Base-by-base conservation (phyloP, 2,888 invertebrate species). In the Abrostola triplasia region DNA sequence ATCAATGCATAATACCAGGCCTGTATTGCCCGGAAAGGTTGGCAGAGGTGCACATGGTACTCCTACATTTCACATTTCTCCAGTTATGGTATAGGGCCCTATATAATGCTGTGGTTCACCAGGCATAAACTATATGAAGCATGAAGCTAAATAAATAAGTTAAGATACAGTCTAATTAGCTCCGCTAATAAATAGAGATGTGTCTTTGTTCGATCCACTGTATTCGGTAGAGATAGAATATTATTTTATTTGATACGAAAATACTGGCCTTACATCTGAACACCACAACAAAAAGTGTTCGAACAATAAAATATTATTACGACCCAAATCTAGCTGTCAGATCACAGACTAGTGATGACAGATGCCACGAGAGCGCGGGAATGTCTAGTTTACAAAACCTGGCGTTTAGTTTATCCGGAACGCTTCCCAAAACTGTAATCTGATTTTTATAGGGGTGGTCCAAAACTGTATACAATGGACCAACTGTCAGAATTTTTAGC, bases 261-360 rank as follows among this genome's bases (percentile, higher is more conserved):
- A 40, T 40, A 13, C 7, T 8, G 10, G 10, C 11, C 24, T 35
- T 44, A 11, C 47, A 41, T 38, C n/a, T 13, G 40, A 38, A 37
- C 6, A 59, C 13, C 51, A 12, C 48, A 49, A 59, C 54, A n/a
- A 36, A 51, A 59, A 42, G 36, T 56, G 55, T 59, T 54, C 44
- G 12, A 59, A 80, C 79, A 85, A 87, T 86, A 87, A 87, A 88
- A 87, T 87, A 87, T 86, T 84, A 87, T 86, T 88, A 85, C 86
- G 88, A 88, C 87, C 88, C 77, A 86, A 88, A 88, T 88, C 83
- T 80, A 82, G 71, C 82, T 82, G 82, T 85, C 83, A 83, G 37
- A 60, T 54, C 54, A 36, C 44, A 41, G 24, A 24, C 57, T 55
- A 66, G 60, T 58, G 54, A 35, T 60, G 73, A 55, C 67, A 61